Evolutionary conservation across 2,113 vertebrate genomes (phyloP).

Genomic region (Ellobius talpinus): DNA sequence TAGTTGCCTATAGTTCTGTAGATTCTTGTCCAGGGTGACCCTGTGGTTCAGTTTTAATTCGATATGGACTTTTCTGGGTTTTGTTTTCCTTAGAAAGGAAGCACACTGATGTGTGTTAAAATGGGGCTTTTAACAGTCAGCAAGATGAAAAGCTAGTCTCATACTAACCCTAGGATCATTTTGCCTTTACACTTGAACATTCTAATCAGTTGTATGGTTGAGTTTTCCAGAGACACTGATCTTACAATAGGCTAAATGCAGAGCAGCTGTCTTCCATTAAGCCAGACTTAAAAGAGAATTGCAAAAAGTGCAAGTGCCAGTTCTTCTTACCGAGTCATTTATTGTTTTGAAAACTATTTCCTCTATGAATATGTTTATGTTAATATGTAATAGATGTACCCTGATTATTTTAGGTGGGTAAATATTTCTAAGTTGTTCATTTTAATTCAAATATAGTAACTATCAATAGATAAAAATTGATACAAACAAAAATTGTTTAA

Average conservation of each 20-base stretch:
- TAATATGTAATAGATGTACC: not conserved
- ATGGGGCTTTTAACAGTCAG: not conserved
- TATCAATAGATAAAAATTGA: constrained; percentile 46
- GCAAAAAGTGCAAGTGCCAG: constrained; percentile 39
- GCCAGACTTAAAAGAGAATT: constrained; percentile 50
- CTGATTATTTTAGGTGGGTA: not conserved
- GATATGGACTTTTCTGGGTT: not conserved
- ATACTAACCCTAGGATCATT: not conserved
- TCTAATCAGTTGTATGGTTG: constrained; percentile 3
- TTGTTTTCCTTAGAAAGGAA: not conserved
- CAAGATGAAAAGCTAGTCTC: constrained; percentile 11
- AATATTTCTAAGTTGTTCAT: not conserved
- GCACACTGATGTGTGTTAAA: not conserved
- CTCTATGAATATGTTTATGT: constrained; percentile 5
- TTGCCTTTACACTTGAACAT: constrained; percentile 26
- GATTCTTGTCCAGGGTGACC: not conserved
- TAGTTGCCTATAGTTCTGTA: not conserved
- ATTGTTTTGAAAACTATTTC: constrained; percentile 51
- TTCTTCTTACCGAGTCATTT: constrained; percentile 12
- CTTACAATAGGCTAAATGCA: not conserved
- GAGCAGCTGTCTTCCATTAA: constrained; percentile 62
- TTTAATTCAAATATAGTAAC: constrained; percentile 35
- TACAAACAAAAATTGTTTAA: not conserved
- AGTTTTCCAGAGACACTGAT: constrained; percentile 26
- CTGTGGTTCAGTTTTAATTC: constrained; percentile 17